Percentiles rank a stretch among this genome's conserved stretches.
phyloP scores from a whole-genome alignment of 2,888 invertebrate species.

The Sialis fuliginosa region DNA sequence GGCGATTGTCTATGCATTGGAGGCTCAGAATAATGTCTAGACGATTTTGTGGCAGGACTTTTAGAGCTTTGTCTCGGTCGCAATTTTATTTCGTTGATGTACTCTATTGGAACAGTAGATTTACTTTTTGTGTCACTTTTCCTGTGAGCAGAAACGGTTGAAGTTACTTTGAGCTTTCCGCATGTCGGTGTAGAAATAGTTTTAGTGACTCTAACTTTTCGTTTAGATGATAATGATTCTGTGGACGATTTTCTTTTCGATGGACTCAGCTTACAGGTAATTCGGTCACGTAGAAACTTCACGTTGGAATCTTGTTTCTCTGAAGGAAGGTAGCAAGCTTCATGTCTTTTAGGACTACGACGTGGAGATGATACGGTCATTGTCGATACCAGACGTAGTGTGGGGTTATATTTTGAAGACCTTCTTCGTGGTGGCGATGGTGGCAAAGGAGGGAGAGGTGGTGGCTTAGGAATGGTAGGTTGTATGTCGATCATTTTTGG shows the following conservation, averaged over 20 bases:
- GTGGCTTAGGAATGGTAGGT: constrained; percentile 8
- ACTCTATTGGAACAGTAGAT: constrained; percentile 11
- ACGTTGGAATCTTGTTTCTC: constrained; percentile 30
- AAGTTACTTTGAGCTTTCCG: constrained; percentile 22
- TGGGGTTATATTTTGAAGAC: constrained; percentile 56
- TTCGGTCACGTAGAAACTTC: constrained; percentile 40
- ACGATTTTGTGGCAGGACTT: neutral
- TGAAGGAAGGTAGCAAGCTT: constrained; percentile 26
- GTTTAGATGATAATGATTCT: constrained; percentile 17
- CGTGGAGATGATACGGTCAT: constrained; percentile 23
- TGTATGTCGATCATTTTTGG: constrained; percentile 35
- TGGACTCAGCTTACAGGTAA: constrained; percentile 35
- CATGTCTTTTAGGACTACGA: constrained; percentile 23
- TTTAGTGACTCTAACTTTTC: constrained; percentile 18
- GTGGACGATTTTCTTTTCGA: constrained; percentile 12
- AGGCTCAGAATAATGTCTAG: constrained; percentile 2
- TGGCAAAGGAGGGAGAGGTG: constrained; percentile 26
- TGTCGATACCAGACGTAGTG: constrained; percentile 43
- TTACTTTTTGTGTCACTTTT: constrained; percentile 24
- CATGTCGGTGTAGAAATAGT: constrained; percentile 19
- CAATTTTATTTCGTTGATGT: constrained; percentile 6
- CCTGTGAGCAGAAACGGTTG: constrained; percentile 20
- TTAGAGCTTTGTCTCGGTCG: constrained; percentile 11
- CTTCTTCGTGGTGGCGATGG: constrained; percentile 59
- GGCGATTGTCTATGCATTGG: constrained; percentile 2